Evolutionary conservation across 2,888 invertebrate species (phyloP), one percentile per base, ranked within the genome.

Genomic region (Orchesella flavescens): DNA sequence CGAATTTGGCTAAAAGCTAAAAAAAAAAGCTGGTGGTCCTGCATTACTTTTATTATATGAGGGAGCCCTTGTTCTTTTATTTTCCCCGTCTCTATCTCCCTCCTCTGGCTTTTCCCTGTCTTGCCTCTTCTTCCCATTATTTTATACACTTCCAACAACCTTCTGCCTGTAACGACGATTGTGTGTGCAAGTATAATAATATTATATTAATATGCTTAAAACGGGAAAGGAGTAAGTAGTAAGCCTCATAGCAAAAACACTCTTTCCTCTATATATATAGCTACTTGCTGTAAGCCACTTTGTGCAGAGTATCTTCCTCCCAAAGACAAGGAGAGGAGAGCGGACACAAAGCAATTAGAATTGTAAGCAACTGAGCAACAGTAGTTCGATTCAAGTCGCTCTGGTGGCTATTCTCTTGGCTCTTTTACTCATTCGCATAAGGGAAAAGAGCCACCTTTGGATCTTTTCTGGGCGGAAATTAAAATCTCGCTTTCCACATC

Each of bases 401-500:
- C 65, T 53, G 21, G 57, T 69, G 69, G 69, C 49, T 69, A 23
- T 19, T 59, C 53, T 49, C 73, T 23, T n/a, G n/a, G n/a, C 63
- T 53, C 72, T 61, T 15, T 53, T 69, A 46, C 12, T 80, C 69
- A 61, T 57, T 75, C 81, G 61, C 81, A 53, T 44, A 4, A 61
- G 59, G 65, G 17, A 77, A 76, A 66, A 24, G 49, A 75, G 55
- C 63, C 81, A 81, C 75, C 74, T 81, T 81, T n/a, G 72, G 72
- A 78, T 76, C 66, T 76, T 80, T 76, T 68, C 76, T 80, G 59
- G 83, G 83, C 84, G 84, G 86, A 84, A 86, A 86, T 84, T 86
- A 84, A 86, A 86, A 86, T 84, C 83, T 84, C 81, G 66, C 84
- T 79, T 65, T 85, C 46, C 72, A 74, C 81, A 85, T 80, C 77